Evolutionary conservation across 2,797 vertebrate genomes (phyloP).

Genomic region (Arctocebus calabarensis): DNA sequence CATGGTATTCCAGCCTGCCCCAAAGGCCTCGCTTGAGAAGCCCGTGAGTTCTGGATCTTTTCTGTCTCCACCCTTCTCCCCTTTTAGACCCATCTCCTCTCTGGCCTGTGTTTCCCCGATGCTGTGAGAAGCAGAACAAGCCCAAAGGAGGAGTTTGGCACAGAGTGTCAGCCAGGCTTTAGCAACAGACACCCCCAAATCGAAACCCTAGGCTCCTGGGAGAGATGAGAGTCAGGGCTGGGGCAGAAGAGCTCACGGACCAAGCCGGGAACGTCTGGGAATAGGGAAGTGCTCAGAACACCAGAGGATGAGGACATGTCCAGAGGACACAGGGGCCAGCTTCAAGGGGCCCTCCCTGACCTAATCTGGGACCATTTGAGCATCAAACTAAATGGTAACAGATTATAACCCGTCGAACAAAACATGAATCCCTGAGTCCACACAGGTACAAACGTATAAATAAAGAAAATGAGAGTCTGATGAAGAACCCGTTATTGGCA

Average conservation of each 20-base stretch:
- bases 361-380: neutral
- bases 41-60: fast-evolving
- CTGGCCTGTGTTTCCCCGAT: neutral
- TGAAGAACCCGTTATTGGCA: too few relatives aligned
- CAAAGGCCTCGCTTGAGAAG: fast-evolving
- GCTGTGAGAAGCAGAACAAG: neutral
- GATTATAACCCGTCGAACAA: neutral
- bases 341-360: neutral
- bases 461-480: neutral
- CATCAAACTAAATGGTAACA: neutral
- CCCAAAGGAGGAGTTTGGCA: neutral
- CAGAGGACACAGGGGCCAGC: neutral
- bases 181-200: neutral
- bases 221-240: neutral
- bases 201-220: neutral
- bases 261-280: neutral
- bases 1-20: neutral
- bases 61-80: fast-evolving
- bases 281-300: neutral
- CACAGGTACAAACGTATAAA: neutral
- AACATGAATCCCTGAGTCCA: neutral
- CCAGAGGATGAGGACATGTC: neutral
- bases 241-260: too few relatives aligned
- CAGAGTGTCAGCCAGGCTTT: neutral
- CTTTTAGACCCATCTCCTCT: neutral